These are phyloP conservation scores for Kobus ellipsiprymnus DNA, from an alignment of 2,113 vertebrate species.

Conservation along the genomic window DNA sequence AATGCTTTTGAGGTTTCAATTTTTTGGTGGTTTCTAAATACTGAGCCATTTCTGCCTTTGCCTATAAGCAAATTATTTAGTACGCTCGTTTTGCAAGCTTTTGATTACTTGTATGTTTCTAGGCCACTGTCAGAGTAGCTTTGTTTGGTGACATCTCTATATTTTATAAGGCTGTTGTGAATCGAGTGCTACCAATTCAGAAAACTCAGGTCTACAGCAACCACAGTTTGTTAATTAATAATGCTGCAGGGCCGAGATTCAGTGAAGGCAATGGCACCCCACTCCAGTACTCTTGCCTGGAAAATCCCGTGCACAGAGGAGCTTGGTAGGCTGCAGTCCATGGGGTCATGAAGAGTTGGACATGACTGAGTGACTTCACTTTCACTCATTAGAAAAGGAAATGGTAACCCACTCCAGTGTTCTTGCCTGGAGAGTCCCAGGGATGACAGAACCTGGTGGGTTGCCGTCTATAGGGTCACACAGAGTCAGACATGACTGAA, in stretches of 20 bases:
- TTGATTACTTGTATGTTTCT: not conserved
- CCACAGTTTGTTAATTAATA: not conserved
- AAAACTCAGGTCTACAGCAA: not conserved
- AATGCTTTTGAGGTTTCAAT: not conserved
- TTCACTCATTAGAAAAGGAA: not conserved
- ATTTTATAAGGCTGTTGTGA: not conserved
- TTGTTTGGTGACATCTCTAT: not conserved
- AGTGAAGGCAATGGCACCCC: not conserved
- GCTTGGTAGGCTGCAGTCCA: not conserved
- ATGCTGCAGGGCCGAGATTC: not conserved
- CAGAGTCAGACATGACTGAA: not conserved
- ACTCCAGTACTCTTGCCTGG: not conserved
- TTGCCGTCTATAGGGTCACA: not conserved
- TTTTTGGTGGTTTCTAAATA: not conserved
- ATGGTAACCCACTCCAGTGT: not conserved
- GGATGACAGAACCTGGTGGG: fast-evolving
- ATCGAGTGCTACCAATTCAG: not conserved
- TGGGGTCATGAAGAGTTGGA: not conserved
- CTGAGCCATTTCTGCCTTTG: not conserved
- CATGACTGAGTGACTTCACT: not conserved
- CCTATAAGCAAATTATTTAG: not conserved
- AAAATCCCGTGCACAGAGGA: not conserved
- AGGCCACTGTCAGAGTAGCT: not conserved
- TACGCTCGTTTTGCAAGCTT: not conserved
- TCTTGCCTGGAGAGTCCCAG: not conserved